Evolutionary conservation across 2,888 invertebrate species (phyloP), one percentile per base, ranked within the genome.

Genomic region (Lithophane leautieri): DNA sequence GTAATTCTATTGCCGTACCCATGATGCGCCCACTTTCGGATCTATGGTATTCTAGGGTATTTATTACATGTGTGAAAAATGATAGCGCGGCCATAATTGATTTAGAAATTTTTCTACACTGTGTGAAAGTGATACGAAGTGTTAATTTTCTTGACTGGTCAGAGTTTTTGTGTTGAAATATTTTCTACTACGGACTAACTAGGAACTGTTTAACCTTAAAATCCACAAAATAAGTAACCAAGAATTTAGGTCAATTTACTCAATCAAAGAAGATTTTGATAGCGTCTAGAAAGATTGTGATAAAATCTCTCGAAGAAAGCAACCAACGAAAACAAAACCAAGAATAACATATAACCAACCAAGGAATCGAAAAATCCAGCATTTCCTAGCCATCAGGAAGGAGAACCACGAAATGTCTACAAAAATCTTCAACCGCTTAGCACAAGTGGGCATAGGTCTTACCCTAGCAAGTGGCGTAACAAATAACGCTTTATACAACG

Each of bases 401-500:
- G 1, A 14, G 0, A 44, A 52, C 14, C 3, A 11, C 16, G 12
- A 22, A 56, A 87, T 87, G 86, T 42, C 88, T 0, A 28, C 62
- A 0, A 85, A 75, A 68, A 42, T 82, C 4, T 81, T 87, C 47
- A 83, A 68, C 6, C 85, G 88, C 0, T 11, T 87, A 58, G 71
- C 87, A 0, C 87, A 87, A 78, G 67, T 87, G 44, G 87, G 87
- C 1, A 1, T 84, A 1, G 88, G 77, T 0, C 9, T 88, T 0
- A 69, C 85, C 0, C 1, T 87, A 0, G 28, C 71, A 0, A 78
- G 87, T 0, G 81, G 88, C 0, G 79, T 84, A 0, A 69, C 78
- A 0, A 87, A 88, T 7, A 88, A 79, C n/a, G 74, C 85, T 0
- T 25, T 88, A 0, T 88, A 80, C 11, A 87, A 87, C 22, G 87